These are phyloP conservation scores for Cryptocheilus praepositus DNA, from an alignment of 2,888 invertebrate species.

Conservation along the genomic window DNA sequence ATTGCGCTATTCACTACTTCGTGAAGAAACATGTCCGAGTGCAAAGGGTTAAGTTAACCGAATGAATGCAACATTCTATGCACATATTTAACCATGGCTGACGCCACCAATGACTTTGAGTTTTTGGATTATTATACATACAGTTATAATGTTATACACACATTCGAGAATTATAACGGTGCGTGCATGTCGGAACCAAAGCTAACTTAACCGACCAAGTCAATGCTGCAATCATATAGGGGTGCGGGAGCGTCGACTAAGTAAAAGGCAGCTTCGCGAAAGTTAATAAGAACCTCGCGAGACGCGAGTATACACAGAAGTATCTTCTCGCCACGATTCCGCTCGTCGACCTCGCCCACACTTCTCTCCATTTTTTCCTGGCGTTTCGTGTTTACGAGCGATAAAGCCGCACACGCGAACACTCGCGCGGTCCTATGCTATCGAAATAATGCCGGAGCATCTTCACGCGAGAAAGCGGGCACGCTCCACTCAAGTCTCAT, in stretches of 20 bases:
- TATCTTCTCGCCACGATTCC: background rate
- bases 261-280: slow-evolving; percentile 18
- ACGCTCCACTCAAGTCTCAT: background rate
- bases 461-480: background rate
- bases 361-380: slow-evolving; percentile 25
- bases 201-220: no score
- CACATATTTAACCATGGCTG: no score
- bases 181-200: no score
- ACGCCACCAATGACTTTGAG: no score
- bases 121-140: no score
- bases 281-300: slow-evolving; percentile 39
- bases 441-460: slow-evolving; percentile 36
- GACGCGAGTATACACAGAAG: slow-evolving; percentile 9
- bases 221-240: no score
- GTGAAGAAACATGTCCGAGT: no score
- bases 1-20: no score
- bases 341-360: background rate
- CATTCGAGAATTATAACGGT: no score
- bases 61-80: no score
- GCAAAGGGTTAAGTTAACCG: no score
- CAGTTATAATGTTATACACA: no score
- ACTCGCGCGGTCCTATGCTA: slow-evolving; percentile 23
- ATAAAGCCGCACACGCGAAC: slow-evolving; percentile 40
- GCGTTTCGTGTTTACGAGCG: slow-evolving; percentile 47
- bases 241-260: background rate